phyloP scores from a whole-genome alignment of 2,888 invertebrate genomes.

The Limnephilus auricula region DNA sequence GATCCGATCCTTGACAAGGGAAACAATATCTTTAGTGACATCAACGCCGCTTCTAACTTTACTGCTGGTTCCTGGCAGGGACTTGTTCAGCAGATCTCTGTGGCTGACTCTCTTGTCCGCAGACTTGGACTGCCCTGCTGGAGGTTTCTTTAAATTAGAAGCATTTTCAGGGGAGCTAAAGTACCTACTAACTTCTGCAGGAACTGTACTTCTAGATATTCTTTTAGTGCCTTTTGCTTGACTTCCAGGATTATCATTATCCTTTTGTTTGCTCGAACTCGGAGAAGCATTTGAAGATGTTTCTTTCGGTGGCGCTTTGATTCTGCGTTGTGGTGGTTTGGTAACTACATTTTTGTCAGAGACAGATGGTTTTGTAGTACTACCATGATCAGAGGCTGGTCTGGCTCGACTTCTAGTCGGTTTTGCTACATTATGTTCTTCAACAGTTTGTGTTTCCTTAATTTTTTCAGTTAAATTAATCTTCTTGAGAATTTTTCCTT shows the following conservation, averaged over 20 bases:
- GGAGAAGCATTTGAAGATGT: not conserved
- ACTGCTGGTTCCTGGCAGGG: constrained; percentile 27
- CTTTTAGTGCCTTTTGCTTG: constrained; percentile 13
- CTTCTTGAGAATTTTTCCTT: not conserved
- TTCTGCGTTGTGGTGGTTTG: not conserved
- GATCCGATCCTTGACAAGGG: constrained; percentile 76
- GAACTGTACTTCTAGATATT: not conserved
- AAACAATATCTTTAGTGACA: constrained; percentile 76
- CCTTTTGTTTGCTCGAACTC: not conserved
- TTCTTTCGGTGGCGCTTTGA: constrained; percentile 5
- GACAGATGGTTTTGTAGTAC: not conserved
- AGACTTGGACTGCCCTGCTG: not conserved
- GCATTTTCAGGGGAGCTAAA: constrained; percentile 44
- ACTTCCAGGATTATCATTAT: not conserved
- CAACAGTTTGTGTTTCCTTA: not conserved
- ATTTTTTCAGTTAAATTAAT: constrained; percentile 24
- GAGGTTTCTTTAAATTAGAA: constrained; percentile 6
- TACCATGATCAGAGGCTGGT: not conserved
- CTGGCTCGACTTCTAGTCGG: not conserved
- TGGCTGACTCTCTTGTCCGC: constrained; percentile 50
- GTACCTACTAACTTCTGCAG: constrained; percentile 44
- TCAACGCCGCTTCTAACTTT: constrained; percentile 68
- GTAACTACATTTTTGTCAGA: constrained; percentile 11
- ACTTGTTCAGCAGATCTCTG: constrained; percentile 62
- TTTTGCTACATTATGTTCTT: not conserved